These are phyloP conservation scores for Agrotis clavis DNA, from an alignment of 2,888 invertebrate species.

Conservation along the genomic window DNA sequence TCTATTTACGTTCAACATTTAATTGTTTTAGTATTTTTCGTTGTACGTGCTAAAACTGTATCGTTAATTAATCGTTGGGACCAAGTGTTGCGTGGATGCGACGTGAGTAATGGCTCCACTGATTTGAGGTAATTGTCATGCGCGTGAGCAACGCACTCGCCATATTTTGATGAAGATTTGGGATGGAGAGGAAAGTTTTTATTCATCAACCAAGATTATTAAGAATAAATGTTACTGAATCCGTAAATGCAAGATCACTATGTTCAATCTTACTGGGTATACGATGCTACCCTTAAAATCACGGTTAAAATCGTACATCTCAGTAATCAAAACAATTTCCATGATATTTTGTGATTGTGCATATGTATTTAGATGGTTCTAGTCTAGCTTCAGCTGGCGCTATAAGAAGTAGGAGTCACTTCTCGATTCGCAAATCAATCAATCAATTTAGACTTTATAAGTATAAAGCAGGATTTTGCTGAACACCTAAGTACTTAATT, in stretches of 20 bases:
- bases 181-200: constrained; percentile 9
- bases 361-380: no score
- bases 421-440: no score
- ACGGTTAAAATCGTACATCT: no score
- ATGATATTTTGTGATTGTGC: no score
- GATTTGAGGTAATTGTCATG: constrained; percentile 88
- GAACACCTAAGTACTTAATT: neutral
- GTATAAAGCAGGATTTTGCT: neutral
- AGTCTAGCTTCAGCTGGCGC: no score
- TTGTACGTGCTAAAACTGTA: constrained; percentile 81
- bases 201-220: neutral
- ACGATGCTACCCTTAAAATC: no score
- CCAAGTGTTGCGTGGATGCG: constrained; percentile 79
- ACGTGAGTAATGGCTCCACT: constrained; percentile 85
- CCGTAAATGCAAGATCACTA: no score
- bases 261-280: no score
- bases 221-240: neutral
- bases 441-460: no score
- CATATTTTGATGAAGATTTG: constrained; percentile 47
- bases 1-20: constrained; percentile 66
- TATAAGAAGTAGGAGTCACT: no score
- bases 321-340: no score
- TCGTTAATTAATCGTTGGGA: constrained; percentile 83
- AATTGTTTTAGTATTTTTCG: constrained; percentile 74
- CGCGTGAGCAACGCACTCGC: constrained; percentile 71